phyloP scores from a whole-genome alignment of 1,140 invertebrate genomes.

The Lepidurus arcticus region DNA sequence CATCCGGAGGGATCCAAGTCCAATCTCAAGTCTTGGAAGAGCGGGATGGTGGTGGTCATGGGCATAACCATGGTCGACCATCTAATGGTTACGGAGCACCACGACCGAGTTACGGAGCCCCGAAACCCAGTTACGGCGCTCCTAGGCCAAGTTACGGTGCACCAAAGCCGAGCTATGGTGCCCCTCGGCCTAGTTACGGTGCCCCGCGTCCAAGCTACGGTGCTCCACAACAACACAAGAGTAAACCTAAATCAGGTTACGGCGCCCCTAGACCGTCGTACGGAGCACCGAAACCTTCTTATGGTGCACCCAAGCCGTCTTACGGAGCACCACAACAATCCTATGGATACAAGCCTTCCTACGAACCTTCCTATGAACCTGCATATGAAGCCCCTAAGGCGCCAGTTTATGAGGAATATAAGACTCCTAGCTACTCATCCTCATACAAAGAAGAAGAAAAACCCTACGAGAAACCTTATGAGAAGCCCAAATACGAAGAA shows the following conservation, averaged over 20 bases:
- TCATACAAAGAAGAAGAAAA: not conserved
- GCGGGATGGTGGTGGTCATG: slow-evolving; percentile 1
- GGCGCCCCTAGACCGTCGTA: slow-evolving; percentile 30
- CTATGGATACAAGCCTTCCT: slow-evolving; percentile 27
- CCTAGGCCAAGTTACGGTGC: slow-evolving; percentile 23
- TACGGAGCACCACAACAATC: slow-evolving; percentile 29
- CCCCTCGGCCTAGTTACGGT: slow-evolving; percentile 22
- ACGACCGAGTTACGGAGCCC: slow-evolving; percentile 25
- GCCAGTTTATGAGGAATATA: not conserved
- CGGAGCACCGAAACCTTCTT: slow-evolving; percentile 31
- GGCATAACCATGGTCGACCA: not conserved
- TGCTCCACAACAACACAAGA: slow-evolving; percentile 20
- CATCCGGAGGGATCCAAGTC: not conserved
- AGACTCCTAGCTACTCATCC: not conserved
- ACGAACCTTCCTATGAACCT: slow-evolving; percentile 30
- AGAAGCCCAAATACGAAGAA: not conserved
- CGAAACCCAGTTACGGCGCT: slow-evolving; percentile 24
- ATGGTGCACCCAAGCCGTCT: slow-evolving; percentile 23
- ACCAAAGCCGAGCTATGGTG: slow-evolving; percentile 26
- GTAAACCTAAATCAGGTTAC: slow-evolving; percentile 25
- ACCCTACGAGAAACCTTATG: slow-evolving; percentile 14
- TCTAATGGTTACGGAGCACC: slow-evolving; percentile 22
- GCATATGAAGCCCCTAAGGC: slow-evolving; percentile 4
- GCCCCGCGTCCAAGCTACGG: slow-evolving; percentile 13
- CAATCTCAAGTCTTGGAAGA: not conserved